Conservation (phyloP, 2,888 invertebrate genomes). For the Clivina fossor region DNA sequence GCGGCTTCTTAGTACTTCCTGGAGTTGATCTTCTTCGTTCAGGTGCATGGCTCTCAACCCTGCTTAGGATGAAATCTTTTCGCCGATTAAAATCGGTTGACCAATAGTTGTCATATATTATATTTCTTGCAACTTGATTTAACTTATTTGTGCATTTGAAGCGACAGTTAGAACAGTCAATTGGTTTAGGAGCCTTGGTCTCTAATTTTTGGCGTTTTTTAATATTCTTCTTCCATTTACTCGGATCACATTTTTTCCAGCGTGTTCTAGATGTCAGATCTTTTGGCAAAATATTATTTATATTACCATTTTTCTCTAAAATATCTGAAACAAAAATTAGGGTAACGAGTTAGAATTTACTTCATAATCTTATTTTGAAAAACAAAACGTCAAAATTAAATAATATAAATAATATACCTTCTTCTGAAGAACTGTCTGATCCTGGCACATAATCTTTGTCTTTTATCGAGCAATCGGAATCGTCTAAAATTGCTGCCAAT, state of each 20-base stretch:
- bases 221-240: slow-evolving; percentile 23
- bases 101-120: slow-evolving; percentile 31
- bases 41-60: slow-evolving; percentile 31
- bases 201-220: slow-evolving; percentile 22
- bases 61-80: slow-evolving; percentile 35
- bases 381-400: neutral
- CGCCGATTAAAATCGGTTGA: slow-evolving; percentile 31
- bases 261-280: slow-evolving; percentile 10
- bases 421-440: slow-evolving; percentile 3
- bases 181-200: slow-evolving; percentile 15
- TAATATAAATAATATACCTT: neutral
- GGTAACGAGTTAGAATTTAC: neutral
- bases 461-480: slow-evolving; percentile 11
- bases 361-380: neutral
- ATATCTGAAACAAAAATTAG: neutral
- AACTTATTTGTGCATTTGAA: slow-evolving; percentile 31
- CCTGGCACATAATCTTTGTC: slow-evolving; percentile 13
- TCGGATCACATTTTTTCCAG: slow-evolving; percentile 17
- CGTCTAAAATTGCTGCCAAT: slow-evolving; percentile 4
- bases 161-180: slow-evolving; percentile 31
- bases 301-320: slow-evolving; percentile 8
- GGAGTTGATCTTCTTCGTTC: slow-evolving; percentile 30
- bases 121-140: slow-evolving; percentile 3
- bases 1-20: slow-evolving; percentile 16
- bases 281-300: slow-evolving; percentile 12